Evolutionary conservation across 1,140 invertebrate genomes (phyloP), one percentile per base, ranked within the genome.

Genomic region (Drosophila ficusphila): DNA sequence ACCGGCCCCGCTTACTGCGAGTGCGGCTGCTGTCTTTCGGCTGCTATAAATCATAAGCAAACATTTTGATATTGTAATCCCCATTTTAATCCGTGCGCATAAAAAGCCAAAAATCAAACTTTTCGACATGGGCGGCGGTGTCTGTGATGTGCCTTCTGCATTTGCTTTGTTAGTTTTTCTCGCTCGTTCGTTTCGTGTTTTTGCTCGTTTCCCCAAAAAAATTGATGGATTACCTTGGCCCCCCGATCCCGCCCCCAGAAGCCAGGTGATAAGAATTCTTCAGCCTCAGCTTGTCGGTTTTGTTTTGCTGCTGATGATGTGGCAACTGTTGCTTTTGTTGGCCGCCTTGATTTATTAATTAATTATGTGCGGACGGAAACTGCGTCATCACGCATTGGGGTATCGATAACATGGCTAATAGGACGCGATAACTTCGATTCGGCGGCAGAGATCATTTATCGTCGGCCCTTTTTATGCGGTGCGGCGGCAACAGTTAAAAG

Each of bases 21-120:
- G 31, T 33, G 73, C 72, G 57, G 68, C 62, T 73, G 72, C 60
- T 77, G 69, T 82, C 69, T 77, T 86, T 81, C 51, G 76, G 42
- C 48, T 79, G 82, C 69, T 74, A 90, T 90, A 90, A 90, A 90
- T 90, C 88, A 90, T 89, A 83, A 90, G 89, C 73, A 90, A 90
- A 90, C 88, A 90, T 88, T 90, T 90, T 90, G 88, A 90, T 90
- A 90, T 90, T 88, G 88, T 90, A 90, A 90, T 90, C 86, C 88
- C 88, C 83, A 90, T 76, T 90, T 90, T 90, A 90, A 90, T 90
- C 89, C 82, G 68, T 76, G 62, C 89, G 89, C 67, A 90, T 90
- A 90, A 90, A 90, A 90, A 90, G 82, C 76, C 88, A 85, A 90
- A 90, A 90, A 90, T 90, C 88, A 90, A 90, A 90, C 78, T 90